A percentile compares a stretch with the other conserved stretches of the same genome.
These are phyloP conservation scores for Phalacrocorax aristotelis DNA, from an alignment of 2,113 vertebrate genomes.

Conservation along the genomic window DNA sequence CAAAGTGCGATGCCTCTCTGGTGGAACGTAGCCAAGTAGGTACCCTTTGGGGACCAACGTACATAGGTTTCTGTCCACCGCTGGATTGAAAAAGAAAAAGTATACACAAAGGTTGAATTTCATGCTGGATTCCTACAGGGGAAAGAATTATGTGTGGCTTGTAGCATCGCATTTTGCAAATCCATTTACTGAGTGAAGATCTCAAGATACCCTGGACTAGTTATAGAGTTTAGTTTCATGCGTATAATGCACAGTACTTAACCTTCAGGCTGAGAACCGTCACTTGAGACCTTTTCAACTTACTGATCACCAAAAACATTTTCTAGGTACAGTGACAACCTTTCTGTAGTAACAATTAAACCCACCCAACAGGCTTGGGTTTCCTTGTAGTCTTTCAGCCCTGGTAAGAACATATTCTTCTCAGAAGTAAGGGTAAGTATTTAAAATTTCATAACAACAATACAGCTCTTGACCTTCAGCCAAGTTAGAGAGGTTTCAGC, in stretches of 20 bases:
- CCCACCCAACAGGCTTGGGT: neutral
- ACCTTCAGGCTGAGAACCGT: neutral
- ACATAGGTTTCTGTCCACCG: conserved; percentile 98
- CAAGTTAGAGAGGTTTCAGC: neutral
- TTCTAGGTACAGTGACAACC: neutral
- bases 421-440: neutral
- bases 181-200: neutral
- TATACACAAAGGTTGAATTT: neutral
- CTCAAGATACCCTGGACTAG: neutral
- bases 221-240: neutral
- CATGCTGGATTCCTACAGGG: neutral
- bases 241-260: neutral
- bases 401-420: neutral
- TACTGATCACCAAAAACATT: neutral
- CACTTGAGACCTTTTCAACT: neutral
- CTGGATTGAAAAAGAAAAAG: conserved; percentile 58
- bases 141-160: neutral
- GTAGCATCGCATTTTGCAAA: neutral
- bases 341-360: neutral
- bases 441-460: neutral
- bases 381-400: neutral
- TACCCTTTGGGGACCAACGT: conserved; percentile 97
- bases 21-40: conserved; percentile 95
- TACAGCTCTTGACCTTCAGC: neutral
- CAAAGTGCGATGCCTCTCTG: conserved; percentile 95